Conservation (phyloP, 2,888 invertebrate genomes). For the Drosophila stalkeri region DNA sequence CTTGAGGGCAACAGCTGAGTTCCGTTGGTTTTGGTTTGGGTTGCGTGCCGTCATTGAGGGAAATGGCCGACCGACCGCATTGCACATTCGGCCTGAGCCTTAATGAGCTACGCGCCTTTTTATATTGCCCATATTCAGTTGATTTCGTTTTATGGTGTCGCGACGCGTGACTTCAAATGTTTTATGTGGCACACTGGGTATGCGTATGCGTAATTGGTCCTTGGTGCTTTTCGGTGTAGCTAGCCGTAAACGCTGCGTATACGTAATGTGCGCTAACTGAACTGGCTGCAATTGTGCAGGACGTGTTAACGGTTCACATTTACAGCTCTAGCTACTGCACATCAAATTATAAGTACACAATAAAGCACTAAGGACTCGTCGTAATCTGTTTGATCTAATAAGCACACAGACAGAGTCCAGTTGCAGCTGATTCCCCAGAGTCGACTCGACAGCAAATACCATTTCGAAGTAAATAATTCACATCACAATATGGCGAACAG, state of each 20-base stretch:
- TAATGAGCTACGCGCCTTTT: slow-evolving; percentile 64
- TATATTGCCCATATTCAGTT: slow-evolving; percentile 60
- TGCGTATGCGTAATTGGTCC: slow-evolving; percentile 66
- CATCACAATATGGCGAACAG: slow-evolving; percentile 50
- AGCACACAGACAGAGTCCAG: slow-evolving; percentile 1
- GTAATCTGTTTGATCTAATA: slow-evolving; percentile 27
- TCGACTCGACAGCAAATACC: slow-evolving; percentile 42
- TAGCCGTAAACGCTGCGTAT: slow-evolving; percentile 19
- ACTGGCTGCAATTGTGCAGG: slow-evolving; percentile 14
- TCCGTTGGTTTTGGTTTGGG: slow-evolving; percentile 21
- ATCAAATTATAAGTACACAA: not conserved
- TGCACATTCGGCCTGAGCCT: slow-evolving; percentile 64
- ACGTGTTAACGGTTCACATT: slow-evolving; percentile 35
- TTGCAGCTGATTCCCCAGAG: slow-evolving; percentile 28
- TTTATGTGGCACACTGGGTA: slow-evolving; percentile 54
- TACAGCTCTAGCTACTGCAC: slow-evolving; percentile 3
- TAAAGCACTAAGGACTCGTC: not conserved
- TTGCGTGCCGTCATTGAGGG: slow-evolving; percentile 49
- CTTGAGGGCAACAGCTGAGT: slow-evolving; percentile 30
- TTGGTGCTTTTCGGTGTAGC: slow-evolving; percentile 10
- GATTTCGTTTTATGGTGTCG: slow-evolving; percentile 53
- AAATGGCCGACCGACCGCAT: slow-evolving; percentile 53
- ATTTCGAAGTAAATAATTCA: slow-evolving; percentile 64
- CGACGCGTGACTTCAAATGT: slow-evolving; percentile 38
- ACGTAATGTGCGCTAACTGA: slow-evolving; percentile 6